A percentile compares a stretch with the other conserved stretches of the same genome.
Evolutionary conservation across 2,113 vertebrate genomes (phyloP).

Genomic region (Epinephelus fuscoguttatus): DNA sequence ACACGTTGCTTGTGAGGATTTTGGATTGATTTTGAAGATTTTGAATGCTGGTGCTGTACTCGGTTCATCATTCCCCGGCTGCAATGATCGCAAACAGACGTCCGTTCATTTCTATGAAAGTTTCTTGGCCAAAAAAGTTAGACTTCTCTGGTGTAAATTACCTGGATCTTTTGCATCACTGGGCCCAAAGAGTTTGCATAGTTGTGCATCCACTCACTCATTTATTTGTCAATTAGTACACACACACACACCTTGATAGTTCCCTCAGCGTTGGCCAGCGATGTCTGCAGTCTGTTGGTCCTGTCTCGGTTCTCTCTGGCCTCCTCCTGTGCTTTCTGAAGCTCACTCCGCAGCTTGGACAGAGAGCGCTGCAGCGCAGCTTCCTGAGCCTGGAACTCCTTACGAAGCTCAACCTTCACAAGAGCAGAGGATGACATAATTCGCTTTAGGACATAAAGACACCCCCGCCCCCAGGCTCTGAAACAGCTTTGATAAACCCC

Average conservation of each 20-base stretch:
- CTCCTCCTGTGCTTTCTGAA: conserved; percentile 95
- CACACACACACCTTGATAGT: conserved; percentile 88
- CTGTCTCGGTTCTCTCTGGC: conserved; percentile 92
- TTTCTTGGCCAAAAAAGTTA: too few relatives aligned
- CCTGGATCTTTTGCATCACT: too few relatives aligned
- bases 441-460: neutral
- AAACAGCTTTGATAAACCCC: neutral
- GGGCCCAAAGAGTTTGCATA: too few relatives aligned
- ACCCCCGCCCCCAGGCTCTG: neutral
- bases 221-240: too few relatives aligned
- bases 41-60: too few relatives aligned
- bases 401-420: conserved; percentile 88
- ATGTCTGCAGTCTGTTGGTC: conserved; percentile 93
- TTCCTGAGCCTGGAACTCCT: conserved; percentile 96
- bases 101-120: too few relatives aligned
- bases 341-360: conserved; percentile 82
- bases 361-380: conserved; percentile 90
- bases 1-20: too few relatives aligned
- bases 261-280: conserved; percentile 91
- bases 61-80: too few relatives aligned
- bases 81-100: too few relatives aligned
- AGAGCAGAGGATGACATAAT: neutral
- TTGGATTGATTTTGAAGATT: too few relatives aligned
- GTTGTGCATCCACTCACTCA: too few relatives aligned
- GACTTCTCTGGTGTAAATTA: too few relatives aligned